A percentile compares a stretch with the other conserved stretches of the same genome.
phyloP scores from a whole-genome alignment of 2,888 invertebrate genomes.

The Ichneumon xanthorius region DNA sequence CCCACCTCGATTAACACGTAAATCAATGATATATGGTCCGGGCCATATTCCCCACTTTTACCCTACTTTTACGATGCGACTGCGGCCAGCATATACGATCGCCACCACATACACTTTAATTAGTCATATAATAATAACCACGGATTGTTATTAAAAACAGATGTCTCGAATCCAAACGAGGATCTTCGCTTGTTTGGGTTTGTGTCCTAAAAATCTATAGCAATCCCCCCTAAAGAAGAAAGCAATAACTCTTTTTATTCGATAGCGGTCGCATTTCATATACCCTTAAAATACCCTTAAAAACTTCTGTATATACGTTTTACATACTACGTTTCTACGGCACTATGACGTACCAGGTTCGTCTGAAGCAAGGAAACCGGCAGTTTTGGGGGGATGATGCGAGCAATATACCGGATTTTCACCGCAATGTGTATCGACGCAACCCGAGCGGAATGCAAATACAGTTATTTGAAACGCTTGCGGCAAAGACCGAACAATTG shows the following conservation, averaged over 20 bases:
- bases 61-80: too few species aligned
- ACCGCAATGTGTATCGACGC: slow-evolving; percentile 69
- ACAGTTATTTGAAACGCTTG: slow-evolving; percentile 77
- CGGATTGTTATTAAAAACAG: too few species aligned
- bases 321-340: slow-evolving; percentile 74
- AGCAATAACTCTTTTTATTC: slow-evolving; percentile 66
- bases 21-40: too few species aligned
- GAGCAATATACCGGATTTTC: slow-evolving; percentile 75
- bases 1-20: too few species aligned
- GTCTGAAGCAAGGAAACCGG: slow-evolving; percentile 57
- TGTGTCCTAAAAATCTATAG: too few species aligned
- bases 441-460: slow-evolving; percentile 80
- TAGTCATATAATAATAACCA: too few species aligned
- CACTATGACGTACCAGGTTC: slow-evolving; percentile 57
- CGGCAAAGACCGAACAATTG: slow-evolving; percentile 12
- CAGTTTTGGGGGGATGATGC: slow-evolving; percentile 70
- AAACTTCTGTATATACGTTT: slow-evolving; percentile 69
- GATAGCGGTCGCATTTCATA: slow-evolving; percentile 50
- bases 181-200: too few species aligned
- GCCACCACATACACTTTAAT: too few species aligned
- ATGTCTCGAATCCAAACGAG: too few species aligned
- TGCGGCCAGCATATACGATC: too few species aligned
- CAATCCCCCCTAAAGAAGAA: slow-evolving; percentile 50
- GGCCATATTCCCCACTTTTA: too few species aligned
- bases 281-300: slow-evolving; percentile 67